Base-by-base conservation (phyloP, 2,113 vertebrate genomes). In the Muntiacus reevesi region DNA sequence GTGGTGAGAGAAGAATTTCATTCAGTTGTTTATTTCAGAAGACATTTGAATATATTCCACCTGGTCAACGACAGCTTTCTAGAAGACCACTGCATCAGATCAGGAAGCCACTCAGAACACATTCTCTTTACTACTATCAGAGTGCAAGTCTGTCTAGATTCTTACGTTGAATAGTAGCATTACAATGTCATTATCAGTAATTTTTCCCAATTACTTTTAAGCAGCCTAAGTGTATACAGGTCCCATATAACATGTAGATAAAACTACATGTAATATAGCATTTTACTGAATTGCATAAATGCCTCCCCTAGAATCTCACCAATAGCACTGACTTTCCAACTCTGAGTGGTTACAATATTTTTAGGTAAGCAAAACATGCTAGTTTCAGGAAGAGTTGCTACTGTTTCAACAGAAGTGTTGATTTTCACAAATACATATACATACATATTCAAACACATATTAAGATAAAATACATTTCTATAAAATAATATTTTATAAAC, bases 401-500 rank as follows among this genome's bases (percentile, higher is more conserved):
- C 12, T 74, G n/a, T 83, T 50, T 55, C 43, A 91, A 16, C 7
- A 96, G 55, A 89, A 89, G 94, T 50, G 8, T 6, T 91, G 71
- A 83, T 91, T 43, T 90, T 95, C 59, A 86, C 11, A 81, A 23
- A 78, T 40, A 85, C 10, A 79, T 6, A 9, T 21, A 36, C 3
- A 3, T 2, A n/a, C 12, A 79, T 57, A 89, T 33, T n/a, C 40
- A 96, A 78, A 95, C 7, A 87, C 15, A 64, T 5, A 64, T 50
- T 85, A 87, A 89, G 64, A 62, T 62, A 87, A 82, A 79, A 96
- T 10, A 88, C 13, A 89, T 28, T 64, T 92, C 47, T 95, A 62
- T 14, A 94, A 96, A 96, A 92, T 74, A 91, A 85, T 87, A 94
- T 87, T 67, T 28, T 97, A 92, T 89, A 84, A 97, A 86, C 45